These are phyloP conservation scores for Bathybates hornii DNA, from an alignment of 2,113 vertebrate genomes.

Conservation along the genomic window DNA sequence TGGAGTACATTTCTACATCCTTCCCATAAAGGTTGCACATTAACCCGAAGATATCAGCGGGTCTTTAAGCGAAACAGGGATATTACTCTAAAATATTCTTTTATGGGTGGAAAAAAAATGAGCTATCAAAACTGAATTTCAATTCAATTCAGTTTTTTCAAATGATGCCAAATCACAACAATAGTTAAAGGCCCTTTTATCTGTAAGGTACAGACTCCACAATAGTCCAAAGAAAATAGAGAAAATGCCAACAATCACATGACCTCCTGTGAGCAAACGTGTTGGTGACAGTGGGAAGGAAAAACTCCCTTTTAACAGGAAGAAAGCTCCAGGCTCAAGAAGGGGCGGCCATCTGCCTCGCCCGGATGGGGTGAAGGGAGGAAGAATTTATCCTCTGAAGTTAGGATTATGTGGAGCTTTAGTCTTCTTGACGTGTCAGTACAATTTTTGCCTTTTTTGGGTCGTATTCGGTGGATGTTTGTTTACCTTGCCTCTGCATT, in stretches of 20 bases:
- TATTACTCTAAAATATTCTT: neutral
- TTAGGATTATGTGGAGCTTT: neutral
- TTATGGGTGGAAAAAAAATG: neutral
- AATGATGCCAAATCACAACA: neutral
- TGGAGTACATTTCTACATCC: neutral
- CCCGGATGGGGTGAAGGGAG: neutral
- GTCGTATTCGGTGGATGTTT: neutral
- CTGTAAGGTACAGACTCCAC: neutral
- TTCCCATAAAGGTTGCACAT: neutral
- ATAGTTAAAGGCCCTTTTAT: neutral
- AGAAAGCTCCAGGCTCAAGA: neutral
- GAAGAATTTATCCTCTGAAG: neutral
- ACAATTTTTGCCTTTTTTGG: neutral
- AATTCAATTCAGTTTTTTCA: neutral
- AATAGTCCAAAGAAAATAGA: neutral
- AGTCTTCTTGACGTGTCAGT: neutral
- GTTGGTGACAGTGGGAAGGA: neutral
- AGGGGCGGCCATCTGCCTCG: neutral
- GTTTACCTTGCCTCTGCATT: slow-evolving; percentile 95
- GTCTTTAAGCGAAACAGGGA: neutral
- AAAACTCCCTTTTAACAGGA: neutral
- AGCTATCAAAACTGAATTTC: neutral
- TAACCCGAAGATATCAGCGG: neutral
- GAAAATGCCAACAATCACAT: neutral
- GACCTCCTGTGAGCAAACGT: neutral